Conservation (phyloP, 2,797 vertebrate genomes). For the Aratinga solstitialis region DNA sequence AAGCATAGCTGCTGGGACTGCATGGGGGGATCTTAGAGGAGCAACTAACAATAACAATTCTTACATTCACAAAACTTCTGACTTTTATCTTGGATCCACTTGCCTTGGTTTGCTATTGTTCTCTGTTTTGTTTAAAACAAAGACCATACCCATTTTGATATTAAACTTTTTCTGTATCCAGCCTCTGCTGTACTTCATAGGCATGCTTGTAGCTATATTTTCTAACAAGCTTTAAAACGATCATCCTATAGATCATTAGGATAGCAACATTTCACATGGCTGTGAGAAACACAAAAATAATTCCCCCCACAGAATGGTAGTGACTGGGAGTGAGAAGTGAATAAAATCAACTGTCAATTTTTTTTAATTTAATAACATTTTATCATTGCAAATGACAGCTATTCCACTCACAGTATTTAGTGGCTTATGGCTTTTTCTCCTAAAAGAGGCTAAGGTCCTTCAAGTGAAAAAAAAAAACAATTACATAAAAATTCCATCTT, state of each 20-base stretch:
- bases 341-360: background rate
- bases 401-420: background rate
- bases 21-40: background rate
- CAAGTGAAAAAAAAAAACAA: background rate
- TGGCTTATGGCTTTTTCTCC: background rate
- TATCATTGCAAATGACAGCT: slow-evolving; percentile 7
- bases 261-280: background rate
- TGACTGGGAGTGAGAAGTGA: background rate
- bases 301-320: background rate
- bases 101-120: background rate
- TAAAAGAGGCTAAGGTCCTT: background rate
- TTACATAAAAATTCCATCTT: background rate
- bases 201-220: background rate
- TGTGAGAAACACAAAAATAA: background rate
- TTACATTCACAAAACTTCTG: background rate
- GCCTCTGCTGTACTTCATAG: background rate
- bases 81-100: background rate
- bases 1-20: background rate
- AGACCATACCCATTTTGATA: background rate
- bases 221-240: background rate
- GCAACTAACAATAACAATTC: background rate
- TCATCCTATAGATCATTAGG: background rate
- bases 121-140: background rate
- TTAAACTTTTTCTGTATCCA: background rate
- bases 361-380: slow-evolving; percentile 17